A percentile compares a stretch with the other conserved stretches of the same genome.
Evolutionary conservation across 2,888 invertebrate genomes (phyloP).

Genomic region (Sarcophaga caerulescens): DNA sequence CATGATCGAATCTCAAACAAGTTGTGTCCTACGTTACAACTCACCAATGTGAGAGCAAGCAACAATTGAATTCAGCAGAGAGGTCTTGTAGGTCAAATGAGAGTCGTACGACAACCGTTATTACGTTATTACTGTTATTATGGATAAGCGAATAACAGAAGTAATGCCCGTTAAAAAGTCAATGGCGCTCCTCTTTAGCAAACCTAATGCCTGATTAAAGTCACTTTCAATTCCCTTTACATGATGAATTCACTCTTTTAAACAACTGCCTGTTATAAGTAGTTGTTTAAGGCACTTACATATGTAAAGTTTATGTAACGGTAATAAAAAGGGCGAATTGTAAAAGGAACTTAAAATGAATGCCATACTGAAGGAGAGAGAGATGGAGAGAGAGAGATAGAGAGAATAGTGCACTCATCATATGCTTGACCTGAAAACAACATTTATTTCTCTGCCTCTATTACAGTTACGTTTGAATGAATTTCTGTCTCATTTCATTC

Average conservation of each 20-base stretch:
- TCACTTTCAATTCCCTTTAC: neutral
- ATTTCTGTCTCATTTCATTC: conserved; percentile 39
- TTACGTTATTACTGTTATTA: too few relatives aligned
- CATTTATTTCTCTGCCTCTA: conserved; percentile 51
- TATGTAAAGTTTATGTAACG: conserved; percentile 25
- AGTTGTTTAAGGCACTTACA: neutral
- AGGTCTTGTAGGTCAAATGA: too few relatives aligned
- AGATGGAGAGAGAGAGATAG: neutral
- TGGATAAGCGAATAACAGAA: too few relatives aligned
- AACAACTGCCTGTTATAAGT: neutral
- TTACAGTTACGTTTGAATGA: conserved; percentile 49
- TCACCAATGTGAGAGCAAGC: too few relatives aligned
- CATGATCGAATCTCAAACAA: too few relatives aligned
- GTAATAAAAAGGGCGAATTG: neutral
- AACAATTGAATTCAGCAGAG: too few relatives aligned
- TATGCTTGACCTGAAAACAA: conserved; percentile 60
- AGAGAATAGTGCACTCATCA: conserved; percentile 35
- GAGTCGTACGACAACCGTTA: too few relatives aligned
- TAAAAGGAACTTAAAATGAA: neutral
- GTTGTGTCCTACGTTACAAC: too few relatives aligned
- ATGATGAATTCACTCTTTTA: conserved; percentile 20
- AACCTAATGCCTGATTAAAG: too few relatives aligned
- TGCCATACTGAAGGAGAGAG: too few relatives aligned
- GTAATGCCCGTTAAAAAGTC: too few relatives aligned
- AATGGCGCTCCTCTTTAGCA: too few relatives aligned